Conservation (phyloP, 53 echinoderm and acorn worm species). For the Paracentrotus lividus region DNA sequence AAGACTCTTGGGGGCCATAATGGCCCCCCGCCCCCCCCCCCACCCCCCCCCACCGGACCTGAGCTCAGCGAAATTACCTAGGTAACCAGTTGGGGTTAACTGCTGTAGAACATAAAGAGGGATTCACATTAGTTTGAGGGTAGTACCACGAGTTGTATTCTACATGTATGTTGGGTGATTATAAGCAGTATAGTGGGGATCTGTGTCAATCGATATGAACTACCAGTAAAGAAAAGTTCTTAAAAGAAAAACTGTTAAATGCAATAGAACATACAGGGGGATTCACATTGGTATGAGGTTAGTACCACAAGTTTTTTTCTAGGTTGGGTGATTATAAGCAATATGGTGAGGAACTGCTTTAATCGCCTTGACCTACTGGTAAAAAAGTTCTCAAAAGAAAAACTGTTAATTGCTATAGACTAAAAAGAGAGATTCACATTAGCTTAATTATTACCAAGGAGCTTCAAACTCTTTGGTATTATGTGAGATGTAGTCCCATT, state of each 20-base stretch:
- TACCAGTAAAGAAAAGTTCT: constrained; percentile 34
- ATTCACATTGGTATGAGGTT: background rate
- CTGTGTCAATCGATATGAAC: no score
- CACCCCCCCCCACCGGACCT: no score
- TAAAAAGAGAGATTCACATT: constrained; percentile 86
- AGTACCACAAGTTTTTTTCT: background rate
- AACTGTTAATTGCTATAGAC: constrained; percentile 61
- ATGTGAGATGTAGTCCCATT: background rate
- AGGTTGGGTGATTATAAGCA: background rate
- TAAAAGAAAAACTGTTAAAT: no score
- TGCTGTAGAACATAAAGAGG: constrained; percentile 80
- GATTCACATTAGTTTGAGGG: constrained; percentile 77
- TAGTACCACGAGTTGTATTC: background rate
- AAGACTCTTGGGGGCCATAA: no score
- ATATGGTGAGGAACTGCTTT: background rate
- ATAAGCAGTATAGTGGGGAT: no score
- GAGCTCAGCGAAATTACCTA: no score
- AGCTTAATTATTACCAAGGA: no score
- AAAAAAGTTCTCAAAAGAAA: constrained; percentile 15
- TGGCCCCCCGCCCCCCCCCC: no score
- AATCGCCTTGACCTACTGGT: background rate
- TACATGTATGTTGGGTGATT: no score
- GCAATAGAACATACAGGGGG: constrained; percentile 29
- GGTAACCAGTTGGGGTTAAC: no score
- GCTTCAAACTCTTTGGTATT: background rate